These are phyloP conservation scores for Nomada hirtipes DNA, from an alignment of 2,888 invertebrate species.

Conservation along the genomic window DNA sequence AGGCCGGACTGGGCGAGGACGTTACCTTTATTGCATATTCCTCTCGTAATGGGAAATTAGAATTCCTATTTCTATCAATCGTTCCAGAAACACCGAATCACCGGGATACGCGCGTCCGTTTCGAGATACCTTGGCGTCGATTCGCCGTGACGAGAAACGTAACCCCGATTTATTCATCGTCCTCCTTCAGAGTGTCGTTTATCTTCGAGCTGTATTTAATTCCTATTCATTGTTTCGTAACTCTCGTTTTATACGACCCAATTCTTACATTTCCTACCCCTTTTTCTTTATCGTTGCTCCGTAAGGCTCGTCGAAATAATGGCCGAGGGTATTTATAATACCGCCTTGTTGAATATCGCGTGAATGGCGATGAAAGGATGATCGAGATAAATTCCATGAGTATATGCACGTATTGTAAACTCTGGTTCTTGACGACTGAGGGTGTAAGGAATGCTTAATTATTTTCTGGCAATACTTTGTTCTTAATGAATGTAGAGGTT, in stretches of 20 bases:
- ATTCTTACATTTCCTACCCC: background rate
- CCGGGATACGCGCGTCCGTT: background rate
- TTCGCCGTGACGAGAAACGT: background rate
- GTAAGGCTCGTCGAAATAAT: background rate
- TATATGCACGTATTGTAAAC: background rate
- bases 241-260: constrained; percentile 24
- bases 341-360: background rate
- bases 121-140: background rate
- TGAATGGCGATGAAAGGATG: background rate
- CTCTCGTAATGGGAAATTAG: constrained; percentile 22
- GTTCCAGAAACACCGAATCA: background rate
- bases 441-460: too few relatives aligned
- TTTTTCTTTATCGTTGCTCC: background rate
- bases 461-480: too few relatives aligned
- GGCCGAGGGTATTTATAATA: constrained; percentile 8
- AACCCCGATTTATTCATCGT: constrained; percentile 18
- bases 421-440: background rate
- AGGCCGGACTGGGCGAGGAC: background rate
- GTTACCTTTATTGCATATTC: constrained; percentile 15
- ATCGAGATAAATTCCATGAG: background rate
- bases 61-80: background rate
- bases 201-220: constrained; percentile 14
- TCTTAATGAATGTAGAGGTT: background rate
- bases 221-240: background rate
- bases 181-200: constrained; percentile 1